Evolutionary conservation across 2,888 invertebrate genomes (phyloP), one percentile per base, ranked within the genome.

Genomic region (Dugesia japonica): DNA sequence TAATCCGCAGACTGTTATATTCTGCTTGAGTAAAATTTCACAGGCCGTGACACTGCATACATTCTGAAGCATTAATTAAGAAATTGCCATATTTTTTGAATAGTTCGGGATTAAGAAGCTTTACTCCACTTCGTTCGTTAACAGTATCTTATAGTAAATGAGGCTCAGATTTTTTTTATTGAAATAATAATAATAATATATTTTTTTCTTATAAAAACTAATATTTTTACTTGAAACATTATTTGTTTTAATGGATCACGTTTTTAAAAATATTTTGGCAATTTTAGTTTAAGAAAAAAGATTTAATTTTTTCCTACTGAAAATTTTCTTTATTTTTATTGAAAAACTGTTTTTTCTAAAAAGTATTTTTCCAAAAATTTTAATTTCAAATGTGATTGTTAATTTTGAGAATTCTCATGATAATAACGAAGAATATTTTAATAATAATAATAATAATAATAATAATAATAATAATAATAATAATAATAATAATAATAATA

Each of bases 401-500:
- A n/a, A 42, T 42, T 13, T 13, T 42, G 42, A 42, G 13, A n/a
- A 42, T 42, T 13, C 13, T 42, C 13, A 42, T 42, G 42, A 42
- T 42, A n/a, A 42, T 42, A n/a, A 42, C n/a, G 42, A 42, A 13
- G 42, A 42, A 13, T 13, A 42, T 42, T 42, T 73, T 76, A 72
- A 76, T 76, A 38, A 76, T 76, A 38, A 75, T 76, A 38, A 74
- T 76, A 38, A 76, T 76, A 38, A 74, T 76, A 38, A 75, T 75
- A 72, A 76, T 76, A 72, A 76, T 77, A 71, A 77, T 76, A 72
- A 76, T 76, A 72, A 76, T 71, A 20, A 71, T 71, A 20, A 71
- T 71, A 20, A 71, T 26, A 71, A 23, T 26, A 71, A 23, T 26
- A 76, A 73, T 73, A 76, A 38, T 26, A 71, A 23, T 26, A 71